Evolutionary conservation across 2,113 vertebrate species (phyloP).

Genomic region (Emydura subglobosa): DNA sequence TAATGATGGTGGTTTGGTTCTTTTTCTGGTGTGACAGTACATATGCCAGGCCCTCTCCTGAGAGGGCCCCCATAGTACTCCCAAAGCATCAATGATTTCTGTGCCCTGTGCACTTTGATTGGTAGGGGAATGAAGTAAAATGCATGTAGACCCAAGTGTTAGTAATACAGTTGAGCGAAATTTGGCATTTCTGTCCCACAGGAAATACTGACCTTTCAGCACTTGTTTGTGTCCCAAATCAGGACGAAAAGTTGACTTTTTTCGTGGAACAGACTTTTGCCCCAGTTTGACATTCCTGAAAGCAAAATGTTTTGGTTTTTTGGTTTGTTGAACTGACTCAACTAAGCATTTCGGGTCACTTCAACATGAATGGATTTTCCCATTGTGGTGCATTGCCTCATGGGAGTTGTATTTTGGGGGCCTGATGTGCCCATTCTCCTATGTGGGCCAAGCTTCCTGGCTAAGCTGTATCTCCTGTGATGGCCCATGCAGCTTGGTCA

Average conservation of each 20-base stretch:
- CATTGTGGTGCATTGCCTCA: fast-evolving
- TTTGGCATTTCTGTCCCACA: neutral
- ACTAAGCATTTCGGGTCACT: neutral
- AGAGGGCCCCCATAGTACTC: neutral
- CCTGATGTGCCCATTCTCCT: neutral
- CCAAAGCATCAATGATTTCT: neutral
- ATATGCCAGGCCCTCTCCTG: neutral
- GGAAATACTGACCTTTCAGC: neutral
- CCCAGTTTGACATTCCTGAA: neutral
- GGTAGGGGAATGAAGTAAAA: neutral
- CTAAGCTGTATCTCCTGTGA: neutral
- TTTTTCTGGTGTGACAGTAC: neutral
- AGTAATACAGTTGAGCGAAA: neutral
- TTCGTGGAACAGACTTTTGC: neutral
- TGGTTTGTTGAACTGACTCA: neutral
- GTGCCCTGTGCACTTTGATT: neutral
- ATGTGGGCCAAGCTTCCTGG: neutral
- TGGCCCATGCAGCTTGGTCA: neutral
- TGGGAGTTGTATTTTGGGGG: neutral
- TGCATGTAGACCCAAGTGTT: neutral
- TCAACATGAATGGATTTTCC: neutral
- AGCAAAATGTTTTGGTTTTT: neutral
- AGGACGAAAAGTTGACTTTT: neutral
- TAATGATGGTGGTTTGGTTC: neutral
- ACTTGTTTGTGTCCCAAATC: neutral